Percentiles rank a stretch among this genome's conserved stretches.
Evolutionary conservation across 2,888 invertebrate genomes (phyloP).

Genomic region (Tachina lurida): DNA sequence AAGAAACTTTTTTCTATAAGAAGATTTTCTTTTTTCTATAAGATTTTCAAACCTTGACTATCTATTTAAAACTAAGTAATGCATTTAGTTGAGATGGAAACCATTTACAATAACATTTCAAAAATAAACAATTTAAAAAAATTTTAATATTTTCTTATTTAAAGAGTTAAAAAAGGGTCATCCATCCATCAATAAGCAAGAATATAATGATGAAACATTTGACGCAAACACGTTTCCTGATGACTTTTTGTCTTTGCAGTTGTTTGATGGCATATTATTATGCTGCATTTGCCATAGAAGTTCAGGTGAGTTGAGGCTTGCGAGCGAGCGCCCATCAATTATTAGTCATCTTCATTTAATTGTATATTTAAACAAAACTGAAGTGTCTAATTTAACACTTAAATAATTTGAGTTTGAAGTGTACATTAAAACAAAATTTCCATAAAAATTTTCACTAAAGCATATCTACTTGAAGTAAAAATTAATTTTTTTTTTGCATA

Average conservation of each 20-base stretch:
- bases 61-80: too few species aligned
- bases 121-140: slow-evolving; percentile 13
- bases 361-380: not conserved
- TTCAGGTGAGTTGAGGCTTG: slow-evolving; percentile 54
- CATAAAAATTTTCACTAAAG: too few species aligned
- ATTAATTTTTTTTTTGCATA: not conserved
- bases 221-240: slow-evolving; percentile 60
- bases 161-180: slow-evolving; percentile 3
- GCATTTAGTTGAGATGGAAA: not conserved
- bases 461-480: too few species aligned
- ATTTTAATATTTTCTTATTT: slow-evolving; percentile 15
- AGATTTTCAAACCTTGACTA: not conserved
- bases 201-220: slow-evolving; percentile 39
- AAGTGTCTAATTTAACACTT: slow-evolving; percentile 13
- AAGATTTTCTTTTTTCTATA: slow-evolving; percentile 34
- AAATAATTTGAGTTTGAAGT: not conserved
- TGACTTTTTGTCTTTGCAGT: slow-evolving; percentile 56
- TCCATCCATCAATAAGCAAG: slow-evolving; percentile 20
- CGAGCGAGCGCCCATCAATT: not conserved
- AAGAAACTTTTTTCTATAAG: not conserved
- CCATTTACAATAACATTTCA: slow-evolving; percentile 15
- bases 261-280: slow-evolving; percentile 46
- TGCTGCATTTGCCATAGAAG: slow-evolving; percentile 63
- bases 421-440: not conserved
- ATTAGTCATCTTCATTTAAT: not conserved